Evolutionary conservation across 2,888 invertebrate species (phyloP).

Genomic region (Plebejus melissa): DNA sequence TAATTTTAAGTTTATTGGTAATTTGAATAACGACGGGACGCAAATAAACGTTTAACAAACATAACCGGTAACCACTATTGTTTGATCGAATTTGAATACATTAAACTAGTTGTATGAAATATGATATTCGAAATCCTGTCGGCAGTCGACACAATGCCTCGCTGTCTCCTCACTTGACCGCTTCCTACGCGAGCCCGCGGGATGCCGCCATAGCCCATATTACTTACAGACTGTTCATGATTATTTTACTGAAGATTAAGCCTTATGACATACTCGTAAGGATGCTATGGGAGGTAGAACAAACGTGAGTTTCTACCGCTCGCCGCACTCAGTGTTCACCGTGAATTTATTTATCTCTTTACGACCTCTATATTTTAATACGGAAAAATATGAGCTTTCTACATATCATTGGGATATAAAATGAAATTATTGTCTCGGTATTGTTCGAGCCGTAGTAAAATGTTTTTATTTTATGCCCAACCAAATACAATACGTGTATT

Average conservation of each 20-base stretch:
- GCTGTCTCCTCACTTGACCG: conserved; percentile 50
- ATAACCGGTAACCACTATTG: background rate
- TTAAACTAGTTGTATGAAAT: conserved; percentile 26
- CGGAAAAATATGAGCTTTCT: conserved; percentile 1
- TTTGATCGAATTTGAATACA: background rate
- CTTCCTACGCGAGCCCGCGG: conserved; percentile 56
- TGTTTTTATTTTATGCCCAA: conserved; percentile 1
- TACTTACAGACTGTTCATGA: background rate
- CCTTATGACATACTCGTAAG: background rate
- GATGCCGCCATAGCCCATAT: conserved; percentile 38
- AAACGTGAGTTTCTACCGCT: conserved; percentile 38
- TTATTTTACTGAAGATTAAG: background rate
- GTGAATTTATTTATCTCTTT: conserved; percentile 18
- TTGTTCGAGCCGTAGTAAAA: conserved; percentile 7
- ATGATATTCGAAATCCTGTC: conserved; percentile 38
- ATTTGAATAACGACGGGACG: background rate
- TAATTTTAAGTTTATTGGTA: background rate
- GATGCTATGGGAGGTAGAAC: background rate
- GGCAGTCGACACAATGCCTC: conserved; percentile 40
- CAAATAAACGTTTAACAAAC: background rate
- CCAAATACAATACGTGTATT: background rate
- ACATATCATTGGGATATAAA: background rate
- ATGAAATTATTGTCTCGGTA: conserved; percentile 8
- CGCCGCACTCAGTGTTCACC: conserved; percentile 50
- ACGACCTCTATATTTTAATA: conserved; percentile 8